Evolutionary conservation across 2,888 invertebrate genomes (phyloP), one percentile per base, ranked within the genome.

Genomic region (Acrobasis suavella): DNA sequence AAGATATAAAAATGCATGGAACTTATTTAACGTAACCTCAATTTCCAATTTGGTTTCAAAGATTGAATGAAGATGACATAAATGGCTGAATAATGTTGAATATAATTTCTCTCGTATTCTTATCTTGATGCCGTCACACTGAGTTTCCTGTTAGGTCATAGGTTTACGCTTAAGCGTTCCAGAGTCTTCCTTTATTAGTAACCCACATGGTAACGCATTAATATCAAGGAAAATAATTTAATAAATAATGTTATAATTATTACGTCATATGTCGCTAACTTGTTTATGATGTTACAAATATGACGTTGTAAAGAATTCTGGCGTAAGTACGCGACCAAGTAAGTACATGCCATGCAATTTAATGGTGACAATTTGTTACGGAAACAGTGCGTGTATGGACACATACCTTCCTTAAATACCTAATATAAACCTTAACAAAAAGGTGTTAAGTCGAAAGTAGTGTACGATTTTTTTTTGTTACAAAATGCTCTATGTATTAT

Each of bases 301-400:
- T 65, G 60, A 62, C 55, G 65, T 65, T 59, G 42, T 17, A 50
- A 14, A 37, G 8, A 49, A 5, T 50, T 59, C 17, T 38, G 60
- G 58, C 58, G 58, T 51, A 64, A 62, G 52, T 69, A 67, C 67
- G 62, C 69, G 67, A 74, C 68, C 71, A 76, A 46, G 14, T 78
- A 76, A 46, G 14, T 78, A 77, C 76, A 76, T 77, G 75, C 75
- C 74, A 71, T 1, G 15, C 56, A 39, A 42, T 56, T 56, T 81
- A 85, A 87, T 82, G 83, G 75, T 79, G 80, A 83, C 86, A 86
- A 89, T 91, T 86, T 91, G 67, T 64, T 64, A 62, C 74, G 72
- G 81, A 90, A 90, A 85, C 89, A 91, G 90, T 81, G 87, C 89
- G 77, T 81, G 76, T 63, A 76, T 64, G 69, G 69, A 22, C 77